Base-by-base conservation (phyloP, 1,140 invertebrate genomes). In the Drosophila pruinosa region DNA sequence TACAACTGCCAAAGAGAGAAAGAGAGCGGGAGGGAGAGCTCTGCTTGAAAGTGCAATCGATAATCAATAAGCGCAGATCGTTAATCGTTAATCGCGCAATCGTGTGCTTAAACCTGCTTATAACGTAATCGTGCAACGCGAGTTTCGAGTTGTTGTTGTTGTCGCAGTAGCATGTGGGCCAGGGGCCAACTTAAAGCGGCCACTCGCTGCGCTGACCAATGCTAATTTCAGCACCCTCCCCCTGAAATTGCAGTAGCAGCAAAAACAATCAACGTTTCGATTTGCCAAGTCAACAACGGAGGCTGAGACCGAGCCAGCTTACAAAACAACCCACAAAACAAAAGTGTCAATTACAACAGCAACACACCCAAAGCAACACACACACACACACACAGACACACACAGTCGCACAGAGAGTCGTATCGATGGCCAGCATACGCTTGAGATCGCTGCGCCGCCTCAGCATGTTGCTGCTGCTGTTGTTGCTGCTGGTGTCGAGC, bases 281-380 rank as follows among this genome's bases (percentile, higher is more conserved):
- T 65, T 57, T 65, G 62, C 39, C 62, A 39, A 28, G 41, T 21
- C 47, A 50, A 53, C 59, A 19, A 26, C 52, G 10, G 17, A 26
- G 4, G 17, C 53, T 8, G 34, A 24, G 21, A 22, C 50, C 6
- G 17, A 19, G 19, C 39, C 53, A n/a, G 54, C 63, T 54, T 43
- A 52, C 61, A 38, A 63, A 64, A 64, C 57, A 64, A 64, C 57
- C 57, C 19, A 48, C 31, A 65, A 68, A 65, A 57, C n/a, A 41
- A 67, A 65, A 71, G 68, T 71, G 68, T 75, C 67, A 71, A 64
- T 72, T 57, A 62, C 62, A 64, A 76, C 62, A 75, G 41, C 45
- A 47, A 71, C 43, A 71, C 52, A 71, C 61, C 31, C 45, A 65
- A 41, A 50, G 39, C 47, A 17, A 64, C 61, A 50, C 28, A 72